These are phyloP conservation scores for Scaptomyza parva DNA, from an alignment of 2,888 invertebrate species.

Conservation along the genomic window DNA sequence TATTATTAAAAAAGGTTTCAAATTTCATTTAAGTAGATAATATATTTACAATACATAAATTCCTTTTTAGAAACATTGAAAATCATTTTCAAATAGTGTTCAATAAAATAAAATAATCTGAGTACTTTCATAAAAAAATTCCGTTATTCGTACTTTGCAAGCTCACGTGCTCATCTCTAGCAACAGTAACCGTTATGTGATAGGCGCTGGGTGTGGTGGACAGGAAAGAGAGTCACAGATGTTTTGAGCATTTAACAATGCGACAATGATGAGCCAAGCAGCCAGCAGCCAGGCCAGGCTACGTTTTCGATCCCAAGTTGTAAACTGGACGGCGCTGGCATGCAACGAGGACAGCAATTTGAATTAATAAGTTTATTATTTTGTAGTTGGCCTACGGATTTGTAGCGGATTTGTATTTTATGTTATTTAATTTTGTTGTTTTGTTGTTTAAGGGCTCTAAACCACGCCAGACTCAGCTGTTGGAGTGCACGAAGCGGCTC, in stretches of 20 bases:
- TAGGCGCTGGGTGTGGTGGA: slow-evolving; percentile 1
- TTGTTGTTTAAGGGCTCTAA: slow-evolving; percentile 27
- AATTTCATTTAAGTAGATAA: too few species aligned
- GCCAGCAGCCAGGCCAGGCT: not conserved
- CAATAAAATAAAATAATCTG: too few species aligned
- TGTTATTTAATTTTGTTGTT: slow-evolving; percentile 67
- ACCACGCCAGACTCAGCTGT: slow-evolving; percentile 54
- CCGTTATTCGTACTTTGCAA: not conserved
- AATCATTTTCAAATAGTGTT: too few species aligned
- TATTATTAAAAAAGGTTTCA: too few species aligned
- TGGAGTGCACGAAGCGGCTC: slow-evolving; percentile 54
- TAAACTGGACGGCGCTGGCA: slow-evolving; percentile 42
- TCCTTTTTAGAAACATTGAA: too few species aligned
- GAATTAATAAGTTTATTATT: slow-evolving; percentile 76
- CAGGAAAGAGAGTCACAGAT: slow-evolving; percentile 57
- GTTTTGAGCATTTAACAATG: slow-evolving; percentile 64
- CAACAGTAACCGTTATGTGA: not conserved
- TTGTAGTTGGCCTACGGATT: slow-evolving; percentile 58
- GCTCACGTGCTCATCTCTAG: slow-evolving; percentile 22
- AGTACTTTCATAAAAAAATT: not conserved
- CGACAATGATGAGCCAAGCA: slow-evolving; percentile 61
- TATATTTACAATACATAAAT: too few species aligned
- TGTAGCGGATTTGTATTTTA: slow-evolving; percentile 70
- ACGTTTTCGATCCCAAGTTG: slow-evolving; percentile 15
- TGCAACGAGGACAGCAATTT: slow-evolving; percentile 46